Conservation (phyloP, 2,113 vertebrate genomes). For the Myiozetetes cayanensis region DNA sequence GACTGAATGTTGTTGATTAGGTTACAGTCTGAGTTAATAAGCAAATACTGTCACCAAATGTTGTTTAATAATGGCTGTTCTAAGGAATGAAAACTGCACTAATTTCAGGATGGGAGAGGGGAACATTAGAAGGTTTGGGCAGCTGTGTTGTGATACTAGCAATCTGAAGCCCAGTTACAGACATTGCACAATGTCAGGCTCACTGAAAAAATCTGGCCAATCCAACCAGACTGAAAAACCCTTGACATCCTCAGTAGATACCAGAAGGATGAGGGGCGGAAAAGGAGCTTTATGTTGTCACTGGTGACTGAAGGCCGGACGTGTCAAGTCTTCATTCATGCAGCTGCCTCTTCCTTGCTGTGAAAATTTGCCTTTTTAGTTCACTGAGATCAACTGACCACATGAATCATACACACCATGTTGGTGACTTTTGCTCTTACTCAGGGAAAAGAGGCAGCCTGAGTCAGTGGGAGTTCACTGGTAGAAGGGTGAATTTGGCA, state of each 20-base stretch:
- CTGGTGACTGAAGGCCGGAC: neutral
- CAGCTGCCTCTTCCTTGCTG: neutral
- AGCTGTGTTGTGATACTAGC: neutral
- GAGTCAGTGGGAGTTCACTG: neutral
- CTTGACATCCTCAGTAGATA: neutral
- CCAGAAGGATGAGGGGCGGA: neutral
- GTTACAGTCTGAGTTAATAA: slow-evolving; percentile 18
- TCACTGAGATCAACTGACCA: neutral
- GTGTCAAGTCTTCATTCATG: neutral
- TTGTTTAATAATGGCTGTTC: neutral
- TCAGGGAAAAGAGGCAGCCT: neutral
- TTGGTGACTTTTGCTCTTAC: neutral
- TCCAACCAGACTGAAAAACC: neutral
- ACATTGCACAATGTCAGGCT: neutral
- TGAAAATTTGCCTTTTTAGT: neutral
- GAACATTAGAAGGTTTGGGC: neutral
- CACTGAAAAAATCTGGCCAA: neutral
- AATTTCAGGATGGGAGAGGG: neutral
- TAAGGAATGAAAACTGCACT: neutral
- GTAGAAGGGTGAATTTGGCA: neutral
- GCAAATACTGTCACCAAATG: neutral
- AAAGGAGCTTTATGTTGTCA: neutral
- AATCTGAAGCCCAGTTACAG: neutral
- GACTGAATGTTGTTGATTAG: neutral
- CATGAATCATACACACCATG: neutral